Evolutionary conservation across 2,888 invertebrate species (phyloP), one percentile per base, ranked within the genome.

Genomic region (Odontocerum albicorne): DNA sequence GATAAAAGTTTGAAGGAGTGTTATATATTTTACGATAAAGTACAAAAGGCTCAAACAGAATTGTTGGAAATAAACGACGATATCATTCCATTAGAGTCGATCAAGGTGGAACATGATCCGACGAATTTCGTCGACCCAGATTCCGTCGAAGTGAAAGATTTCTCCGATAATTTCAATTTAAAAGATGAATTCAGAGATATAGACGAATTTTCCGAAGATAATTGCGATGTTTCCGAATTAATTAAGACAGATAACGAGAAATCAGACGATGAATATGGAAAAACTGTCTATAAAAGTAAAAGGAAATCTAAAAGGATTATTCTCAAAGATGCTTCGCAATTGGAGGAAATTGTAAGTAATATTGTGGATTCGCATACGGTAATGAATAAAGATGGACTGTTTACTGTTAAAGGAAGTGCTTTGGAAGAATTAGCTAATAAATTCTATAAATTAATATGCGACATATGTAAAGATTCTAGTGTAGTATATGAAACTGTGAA

Each of bases 401-500:
- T 40, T 21, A 40, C 40, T 10, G 20, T 40, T 10, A 21, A 40
- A 20, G 21, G n/a, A 3, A 10, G 4, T 12, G 10, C 21, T 10
- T 20, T 40, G 21, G 17, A 40, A 16, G 40, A 40, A 8, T n/a
- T 40, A 21, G 40, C 21, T 3, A 17, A 40, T 20, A 40, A 40
- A 13, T 40, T 40, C 21, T 40, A 40, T 40, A 40, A 40, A 40
- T 13, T 40, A 19, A 20, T 3, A 20, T 40, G 40, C n/a, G 19
- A 21, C 8, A 4, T 8, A 20, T 40, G 40, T 40, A 20, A 19
- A 12, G 6, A 10, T 10, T 21, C 20, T n/a, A n/a, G n/a, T n/a
- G n/a, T n/a, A 3, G 20, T n/a, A 6, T 40, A 20, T 20, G 4
- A 3, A 4, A 40, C 40, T 20, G 6, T 40, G 12, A 40, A 40